Evolutionary conservation across 1,140 invertebrate species (phyloP), one percentile per base, ranked within the genome.

Genomic region (Drosophila cardini): DNA sequence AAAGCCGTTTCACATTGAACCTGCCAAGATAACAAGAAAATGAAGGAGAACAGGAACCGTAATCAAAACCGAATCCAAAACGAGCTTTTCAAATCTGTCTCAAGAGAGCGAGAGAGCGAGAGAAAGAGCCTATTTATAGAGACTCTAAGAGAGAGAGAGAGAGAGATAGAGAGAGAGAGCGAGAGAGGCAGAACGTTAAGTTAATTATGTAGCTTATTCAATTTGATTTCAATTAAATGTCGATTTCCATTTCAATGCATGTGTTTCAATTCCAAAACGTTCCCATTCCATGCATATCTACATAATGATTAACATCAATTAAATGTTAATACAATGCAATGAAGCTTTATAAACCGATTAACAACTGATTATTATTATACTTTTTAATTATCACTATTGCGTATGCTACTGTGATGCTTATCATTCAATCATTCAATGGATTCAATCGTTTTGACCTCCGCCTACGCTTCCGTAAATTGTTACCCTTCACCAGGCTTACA

Each of bases 11-110:
- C 67, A 57, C 78, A 87, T 83, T 83, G 79, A 87, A 83, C 76
- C 75, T 80, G 74, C 56, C 63, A 63, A 57, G 58, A 72, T 64
- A 76, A 74, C 72, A 67, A 56, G 45, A 48, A 42, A 76, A 48
- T 77, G 79, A 87, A 89, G 79, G 83, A 87, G 73, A 87, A 83
- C 83, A 89, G 83, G 84, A 87, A 87, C 83, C 62, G 65, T 48
- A 72, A 67, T 50, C 65, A 55, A 63, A 76, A 52, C 1, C 57
- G 38, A 40, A 38, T 46, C 30, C 11, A 38, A 65, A 74, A 56
- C 58, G 50, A 74, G 50, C 64, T 61, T 69, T 69, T 45, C 38
- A 32, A 60, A 58, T 21, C 13, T 10, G 10, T 7, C 50, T n/a
- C 13, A 16, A 18, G 13, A 9, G 15, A 21, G 21, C 13, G 5